Percentiles rank a stretch among this genome's conserved stretches.
Conservation (phyloP, 1,140 invertebrate species). For the Bombus vancouverensis region DNA sequence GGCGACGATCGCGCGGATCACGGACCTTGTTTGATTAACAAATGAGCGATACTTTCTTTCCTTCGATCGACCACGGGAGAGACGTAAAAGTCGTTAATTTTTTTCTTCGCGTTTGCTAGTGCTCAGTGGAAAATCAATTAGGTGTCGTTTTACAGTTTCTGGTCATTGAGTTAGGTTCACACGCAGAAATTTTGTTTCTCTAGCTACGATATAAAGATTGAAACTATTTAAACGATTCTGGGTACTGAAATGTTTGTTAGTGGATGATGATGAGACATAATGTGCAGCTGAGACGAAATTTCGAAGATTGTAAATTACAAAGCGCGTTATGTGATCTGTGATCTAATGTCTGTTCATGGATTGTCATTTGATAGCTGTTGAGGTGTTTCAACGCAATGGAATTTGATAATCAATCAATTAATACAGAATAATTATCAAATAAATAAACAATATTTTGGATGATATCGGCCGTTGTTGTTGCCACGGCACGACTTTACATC, state of each 20-base stretch:
- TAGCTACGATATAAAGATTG: neutral
- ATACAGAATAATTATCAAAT: too few relatives aligned
- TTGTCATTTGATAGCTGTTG: neutral
- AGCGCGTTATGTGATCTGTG: neutral
- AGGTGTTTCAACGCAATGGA: too few relatives aligned
- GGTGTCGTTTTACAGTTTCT: neutral
- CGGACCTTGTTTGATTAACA: constrained; percentile 25
- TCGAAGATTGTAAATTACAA: neutral
- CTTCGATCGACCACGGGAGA: neutral
- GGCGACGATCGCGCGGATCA: neutral
- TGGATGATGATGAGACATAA: neutral
- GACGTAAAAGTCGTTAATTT: neutral
- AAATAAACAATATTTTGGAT: too few relatives aligned
- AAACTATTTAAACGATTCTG: too few relatives aligned
- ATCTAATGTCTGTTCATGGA: neutral
- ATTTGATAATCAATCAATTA: too few relatives aligned
- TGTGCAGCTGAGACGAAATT: neutral
- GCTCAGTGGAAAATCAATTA: neutral
- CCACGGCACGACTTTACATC: too few relatives aligned
- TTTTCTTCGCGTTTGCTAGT: neutral
- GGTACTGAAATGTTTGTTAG: too few relatives aligned
- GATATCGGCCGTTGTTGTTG: too few relatives aligned
- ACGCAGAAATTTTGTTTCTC: neutral
- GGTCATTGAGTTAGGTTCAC: neutral
- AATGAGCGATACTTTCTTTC: neutral